Base-by-base conservation (phyloP, 2,888 invertebrate species). In the Tipula vernalis region DNA sequence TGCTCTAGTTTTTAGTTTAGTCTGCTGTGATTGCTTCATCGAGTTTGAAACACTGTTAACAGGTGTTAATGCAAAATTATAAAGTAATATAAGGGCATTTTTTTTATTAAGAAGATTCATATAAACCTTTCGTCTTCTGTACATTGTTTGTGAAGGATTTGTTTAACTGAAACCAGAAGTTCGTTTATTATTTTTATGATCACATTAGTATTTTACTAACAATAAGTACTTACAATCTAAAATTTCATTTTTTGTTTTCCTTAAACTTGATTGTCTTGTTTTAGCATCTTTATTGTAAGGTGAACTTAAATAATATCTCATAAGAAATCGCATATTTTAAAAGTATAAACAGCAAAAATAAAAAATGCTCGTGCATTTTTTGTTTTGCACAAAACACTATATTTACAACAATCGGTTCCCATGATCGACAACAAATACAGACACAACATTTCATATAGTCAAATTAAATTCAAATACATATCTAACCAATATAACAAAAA, bases 381-480 rank as follows among this genome's bases (percentile, higher is more conserved):
- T 41, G 36, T 83, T 84, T 84, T 39, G 39, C 39, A 84, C 83
- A 84, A 84, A 36, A 84, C 36, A 84, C 36, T 84, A 28, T 28
- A 39, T 39, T 83, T 36, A 28, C 83, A 84, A 84, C 85, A 18
- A 85, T 85, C 85, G 42, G 85, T 85, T 85, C 85, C 85, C 85
- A 85, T 85, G 85, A 42, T 85, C 85, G 85, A 85, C 85, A 85
- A 84, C 84, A 12, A 84, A 84, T 84, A 84, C 84, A 84, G 41
- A 84, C 41, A 84, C 39, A 84, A 84, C 39, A 84, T 41, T 39
- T 41, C 41, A 39, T 84, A 84, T 84, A 84, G 36, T 84, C 84
- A 84, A 84, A 39, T 83, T 83, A 39, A 36, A 39, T 41, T 71
- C 71, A 71, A 71, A 71, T 71, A 71, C 71, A 71, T 10, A 71